phyloP scores from a whole-genome alignment of 2,888 invertebrate species.

The Bruchidius siliquastri region DNA sequence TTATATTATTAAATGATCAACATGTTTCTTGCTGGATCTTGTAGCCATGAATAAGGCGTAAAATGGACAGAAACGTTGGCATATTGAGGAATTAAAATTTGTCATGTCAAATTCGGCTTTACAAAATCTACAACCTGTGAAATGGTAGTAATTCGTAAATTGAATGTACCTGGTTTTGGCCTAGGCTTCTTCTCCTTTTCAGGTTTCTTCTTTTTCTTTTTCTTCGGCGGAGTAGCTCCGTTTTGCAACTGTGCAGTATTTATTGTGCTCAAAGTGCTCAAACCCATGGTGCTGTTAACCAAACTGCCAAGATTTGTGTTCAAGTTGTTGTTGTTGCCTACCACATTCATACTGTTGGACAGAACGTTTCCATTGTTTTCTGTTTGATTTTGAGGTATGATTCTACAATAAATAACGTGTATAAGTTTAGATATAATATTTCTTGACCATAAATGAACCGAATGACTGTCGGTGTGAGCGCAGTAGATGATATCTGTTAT shows the following conservation, averaged over 20 bases:
- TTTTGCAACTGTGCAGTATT: conserved; percentile 40
- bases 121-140: no score
- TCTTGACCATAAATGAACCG: no score
- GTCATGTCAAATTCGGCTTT: no score
- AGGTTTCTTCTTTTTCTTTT: conserved; percentile 76
- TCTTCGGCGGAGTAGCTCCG: conserved; percentile 49
- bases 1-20: background rate
- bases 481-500: no score
- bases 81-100: no score
- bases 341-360: background rate
- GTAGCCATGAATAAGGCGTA: no score
- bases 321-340: conserved; percentile 21
- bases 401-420: background rate
- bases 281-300: conserved; percentile 8
- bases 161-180: conserved; percentile 64
- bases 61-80: no score
- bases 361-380: background rate
- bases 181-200: conserved; percentile 76
- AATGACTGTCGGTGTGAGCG: no score
- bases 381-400: background rate
- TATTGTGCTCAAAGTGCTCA: conserved; percentile 41
- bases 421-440: no score
- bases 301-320: conserved; percentile 35
- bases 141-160: background rate
- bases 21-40: no score